Percentiles rank a stretch among this genome's conserved stretches.
These are phyloP conservation scores for Suillia variegata DNA, from an alignment of 2,888 invertebrate genomes.

Conservation along the genomic window DNA sequence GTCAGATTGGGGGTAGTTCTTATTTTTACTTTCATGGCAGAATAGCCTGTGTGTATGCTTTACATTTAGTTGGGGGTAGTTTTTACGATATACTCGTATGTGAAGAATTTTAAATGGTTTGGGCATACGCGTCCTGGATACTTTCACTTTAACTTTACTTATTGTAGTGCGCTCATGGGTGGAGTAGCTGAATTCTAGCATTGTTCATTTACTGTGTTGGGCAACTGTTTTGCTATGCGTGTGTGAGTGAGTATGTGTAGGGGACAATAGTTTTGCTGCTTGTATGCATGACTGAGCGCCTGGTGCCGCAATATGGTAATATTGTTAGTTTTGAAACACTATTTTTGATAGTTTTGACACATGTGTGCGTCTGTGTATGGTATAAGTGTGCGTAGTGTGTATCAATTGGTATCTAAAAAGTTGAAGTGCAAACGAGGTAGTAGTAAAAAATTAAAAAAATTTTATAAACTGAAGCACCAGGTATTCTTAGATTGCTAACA, in stretches of 20 bases:
- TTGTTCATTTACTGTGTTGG: no score
- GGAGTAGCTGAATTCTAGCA: no score
- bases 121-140: constrained; percentile 45
- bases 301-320: constrained; percentile 56
- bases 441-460: no score
- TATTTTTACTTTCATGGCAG: no score
- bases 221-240: constrained; percentile 31
- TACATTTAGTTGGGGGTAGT: no score
- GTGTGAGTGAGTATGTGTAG: not conserved
- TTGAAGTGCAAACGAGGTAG: not conserved
- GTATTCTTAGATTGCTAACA: no score
- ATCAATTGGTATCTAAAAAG: no score
- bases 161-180: no score
- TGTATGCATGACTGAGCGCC: constrained; percentile 42
- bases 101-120: constrained; percentile 39
- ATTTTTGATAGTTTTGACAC: constrained; percentile 46
- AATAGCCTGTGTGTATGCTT: no score
- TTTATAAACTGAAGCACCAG: no score
- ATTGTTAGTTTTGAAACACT: constrained; percentile 59
- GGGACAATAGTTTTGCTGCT: constrained; percentile 39
- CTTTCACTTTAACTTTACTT: constrained; percentile 34
- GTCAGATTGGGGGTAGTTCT: no score
- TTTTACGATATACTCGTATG: constrained; percentile 26
- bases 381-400: no score
- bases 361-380: not conserved